phyloP scores from a whole-genome alignment of 2,888 invertebrate genomes.

The Nomada ruficornis region DNA sequence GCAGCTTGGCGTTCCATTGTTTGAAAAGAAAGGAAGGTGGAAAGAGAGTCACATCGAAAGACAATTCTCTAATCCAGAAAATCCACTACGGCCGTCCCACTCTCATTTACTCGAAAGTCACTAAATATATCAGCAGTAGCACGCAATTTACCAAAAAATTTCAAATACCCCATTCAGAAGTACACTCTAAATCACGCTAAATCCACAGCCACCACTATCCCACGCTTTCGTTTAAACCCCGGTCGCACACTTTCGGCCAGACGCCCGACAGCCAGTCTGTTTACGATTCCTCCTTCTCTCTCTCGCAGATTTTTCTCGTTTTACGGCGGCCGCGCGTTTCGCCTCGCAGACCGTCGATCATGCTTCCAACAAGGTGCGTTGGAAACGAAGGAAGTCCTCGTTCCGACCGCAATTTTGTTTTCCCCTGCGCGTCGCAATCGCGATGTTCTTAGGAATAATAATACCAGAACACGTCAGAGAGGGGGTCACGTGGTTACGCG shows the following conservation, averaged over 20 bases:
- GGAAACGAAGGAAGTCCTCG: not conserved
- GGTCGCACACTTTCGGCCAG: not conserved
- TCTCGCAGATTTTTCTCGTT: slow-evolving; percentile 23
- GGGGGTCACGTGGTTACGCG: slow-evolving; percentile 43
- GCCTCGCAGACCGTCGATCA: slow-evolving; percentile 47
- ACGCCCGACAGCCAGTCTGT: slow-evolving; percentile 9
- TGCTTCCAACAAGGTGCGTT: slow-evolving; percentile 25
- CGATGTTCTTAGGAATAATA: not conserved
- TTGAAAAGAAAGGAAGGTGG: too few relatives aligned
- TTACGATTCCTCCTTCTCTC: not conserved
- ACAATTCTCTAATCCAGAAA: too few relatives aligned
- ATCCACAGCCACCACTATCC: not conserved
- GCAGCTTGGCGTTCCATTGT: too few relatives aligned
- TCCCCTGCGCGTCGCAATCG: slow-evolving; percentile 12
- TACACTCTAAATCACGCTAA: not conserved
- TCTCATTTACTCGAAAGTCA: too few relatives aligned
- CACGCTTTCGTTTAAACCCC: slow-evolving; percentile 5
- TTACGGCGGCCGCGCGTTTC: slow-evolving; percentile 9
- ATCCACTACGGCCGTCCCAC: too few relatives aligned
- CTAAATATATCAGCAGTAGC: too few relatives aligned
- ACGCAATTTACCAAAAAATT: too few relatives aligned
- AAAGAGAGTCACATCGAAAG: too few relatives aligned
- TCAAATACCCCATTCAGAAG: not conserved
- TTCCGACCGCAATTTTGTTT: slow-evolving; percentile 11
- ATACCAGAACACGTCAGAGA: slow-evolving; percentile 9